Base-by-base conservation (phyloP, 2,888 invertebrate genomes). In the Pheosia gnoma region DNA sequence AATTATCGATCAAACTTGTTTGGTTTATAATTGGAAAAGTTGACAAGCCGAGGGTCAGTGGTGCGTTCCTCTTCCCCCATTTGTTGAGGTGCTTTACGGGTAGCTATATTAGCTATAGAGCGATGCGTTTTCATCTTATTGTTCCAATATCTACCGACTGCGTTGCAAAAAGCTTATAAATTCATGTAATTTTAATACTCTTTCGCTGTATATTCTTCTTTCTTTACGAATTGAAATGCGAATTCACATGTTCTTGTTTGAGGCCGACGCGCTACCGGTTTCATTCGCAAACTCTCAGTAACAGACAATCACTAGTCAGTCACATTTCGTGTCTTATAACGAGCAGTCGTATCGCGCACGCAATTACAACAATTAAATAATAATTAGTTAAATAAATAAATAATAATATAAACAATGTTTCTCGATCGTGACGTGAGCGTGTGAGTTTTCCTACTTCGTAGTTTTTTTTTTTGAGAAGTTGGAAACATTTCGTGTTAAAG, bases 71-170 rank as follows among this genome's bases (percentile, higher is more conserved):
- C 25, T 25, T 25, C 25, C 25, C 25, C 25, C 0, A 25, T 25
- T 25, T 25, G 25, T 25, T 2, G 0, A 25, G 25, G 25, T 25
- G 25, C 25, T 25, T 25, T 25, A 25, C 0, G 25, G 25, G 25
- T 25, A 25, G 2, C 25, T 25, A 25, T 25, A 25, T 25, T 25
- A 25, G 25, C 60, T 67, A 65, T 68, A 70, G 67, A 67, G 79
- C 78, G 79, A 68, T 68, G 79, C 78, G 79, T 85, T 86, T 84
- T 86, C 85, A 78, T 77, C 74, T 81, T 84, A 84, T 25, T 25
- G 83, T 84, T 80, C 67, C 67, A 77, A 79, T 78, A 82, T 84
- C 82, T 25, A 10, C 5, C 54, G 10, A 11, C 37, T 8, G 10
- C 9, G 9, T 8, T 51, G 51, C 51, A 53, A 37, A 53, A 5